Conservation (phyloP, 1,140 invertebrate genomes). For the Tribolium castaneum region DNA sequence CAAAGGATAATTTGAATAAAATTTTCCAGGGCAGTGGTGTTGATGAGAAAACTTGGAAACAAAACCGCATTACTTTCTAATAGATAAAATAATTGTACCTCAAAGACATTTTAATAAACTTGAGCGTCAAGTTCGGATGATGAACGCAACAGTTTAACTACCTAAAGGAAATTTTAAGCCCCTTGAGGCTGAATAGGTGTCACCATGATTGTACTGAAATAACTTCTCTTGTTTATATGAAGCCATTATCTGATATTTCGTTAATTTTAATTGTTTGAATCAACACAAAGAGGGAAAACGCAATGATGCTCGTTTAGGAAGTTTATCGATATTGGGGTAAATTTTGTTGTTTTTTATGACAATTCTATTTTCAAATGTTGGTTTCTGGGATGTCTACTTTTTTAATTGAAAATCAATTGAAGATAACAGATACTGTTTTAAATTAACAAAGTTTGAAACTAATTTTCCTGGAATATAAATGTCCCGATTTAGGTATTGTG, state of each 20-base stretch:
- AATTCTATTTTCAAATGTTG: not conserved
- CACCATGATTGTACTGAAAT: not conserved
- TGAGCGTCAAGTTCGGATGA: not conserved
- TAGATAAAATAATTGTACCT: slow-evolving; percentile 28
- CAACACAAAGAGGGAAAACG: not conserved
- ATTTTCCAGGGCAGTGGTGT: not conserved
- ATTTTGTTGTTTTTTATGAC: no score
- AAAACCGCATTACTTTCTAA: slow-evolving; percentile 23
- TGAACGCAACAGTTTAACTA: slow-evolving; percentile 16
- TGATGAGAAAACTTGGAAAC: slow-evolving; percentile 26
- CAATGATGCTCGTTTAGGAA: no score
- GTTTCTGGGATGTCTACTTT: not conserved
- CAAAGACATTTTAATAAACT: slow-evolving; percentile 35
- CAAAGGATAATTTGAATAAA: not conserved
- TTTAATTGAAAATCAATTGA: not conserved
- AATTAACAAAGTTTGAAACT: slow-evolving; percentile 23
- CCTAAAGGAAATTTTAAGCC: slow-evolving; percentile 15
- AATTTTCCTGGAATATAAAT: slow-evolving; percentile 9
- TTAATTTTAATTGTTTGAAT: slow-evolving; percentile 8
- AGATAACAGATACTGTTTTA: not conserved
- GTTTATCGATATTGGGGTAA: no score
- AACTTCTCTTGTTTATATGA: slow-evolving; percentile 6
- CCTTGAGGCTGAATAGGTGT: not conserved
- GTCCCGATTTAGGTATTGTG: not conserved
- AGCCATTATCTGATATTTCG: not conserved